These are phyloP conservation scores for Hyperoplus lanceolatus DNA, from an alignment of 2,797 vertebrate genomes.

Conservation along the genomic window DNA sequence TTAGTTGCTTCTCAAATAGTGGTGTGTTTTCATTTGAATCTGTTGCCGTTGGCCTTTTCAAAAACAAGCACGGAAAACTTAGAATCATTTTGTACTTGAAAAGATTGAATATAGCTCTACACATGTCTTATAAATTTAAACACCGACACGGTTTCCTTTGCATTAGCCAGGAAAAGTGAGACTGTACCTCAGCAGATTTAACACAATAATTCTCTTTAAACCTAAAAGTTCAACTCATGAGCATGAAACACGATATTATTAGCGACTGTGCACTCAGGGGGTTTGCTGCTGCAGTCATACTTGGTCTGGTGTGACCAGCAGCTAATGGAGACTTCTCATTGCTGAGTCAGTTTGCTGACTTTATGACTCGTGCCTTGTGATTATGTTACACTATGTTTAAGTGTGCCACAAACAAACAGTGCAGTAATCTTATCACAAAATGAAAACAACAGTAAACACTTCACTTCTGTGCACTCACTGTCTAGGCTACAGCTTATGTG, in stretches of 20 bases:
- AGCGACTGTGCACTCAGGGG: too few species aligned
- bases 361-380: background rate
- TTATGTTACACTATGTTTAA: background rate
- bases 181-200: background rate
- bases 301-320: background rate
- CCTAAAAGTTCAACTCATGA: background rate
- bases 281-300: background rate
- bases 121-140: too few species aligned
- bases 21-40: background rate
- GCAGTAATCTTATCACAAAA: background rate
- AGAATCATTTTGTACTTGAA: too few species aligned
- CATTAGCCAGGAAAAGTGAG: background rate
- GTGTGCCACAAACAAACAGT: background rate
- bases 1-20: too few species aligned
- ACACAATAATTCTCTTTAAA: background rate
- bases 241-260: too few species aligned
- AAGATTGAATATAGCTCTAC: too few species aligned
- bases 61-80: too few species aligned
- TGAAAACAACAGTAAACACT: background rate
- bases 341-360: background rate
- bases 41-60: background rate
- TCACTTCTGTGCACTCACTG: too few species aligned
- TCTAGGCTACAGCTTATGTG: background rate
- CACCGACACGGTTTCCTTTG: too few species aligned
- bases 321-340: background rate